Base-by-base conservation (phyloP, 2,888 invertebrate genomes). In the Hypsopygia costalis region DNA sequence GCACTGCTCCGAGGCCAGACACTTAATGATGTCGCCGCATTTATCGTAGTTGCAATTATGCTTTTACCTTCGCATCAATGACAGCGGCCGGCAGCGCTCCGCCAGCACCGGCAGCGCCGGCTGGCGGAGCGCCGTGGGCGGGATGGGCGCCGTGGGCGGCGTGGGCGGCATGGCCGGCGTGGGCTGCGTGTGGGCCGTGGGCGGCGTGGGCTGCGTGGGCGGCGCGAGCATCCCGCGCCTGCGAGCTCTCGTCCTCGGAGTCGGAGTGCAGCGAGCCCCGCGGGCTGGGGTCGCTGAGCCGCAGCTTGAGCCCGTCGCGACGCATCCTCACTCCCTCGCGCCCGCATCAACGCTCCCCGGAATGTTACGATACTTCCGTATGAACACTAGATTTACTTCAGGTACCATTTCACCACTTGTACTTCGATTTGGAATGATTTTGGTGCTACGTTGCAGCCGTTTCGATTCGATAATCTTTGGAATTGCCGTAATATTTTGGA, bases 281-380 rank as follows among this genome's bases (percentile, higher is more conserved):
- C 0, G 82, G 78, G 45, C 67, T 80, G 0, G 88, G 87, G 49
- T 89, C 89, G 50, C 85, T 89, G 20, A 90, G 77, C 51, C 88
- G 70, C 49, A 90, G 59, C 49, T 82, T 83, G 29, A 89, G 69
- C 47, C 80, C 80, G 54, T 89, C 90, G 25, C 89, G 81, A 45
- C 86, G 78, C 82, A 86, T 86, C 55, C 60, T 73, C 47, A 30
- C 39, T 4, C 3, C 12, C 7, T 32, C 22, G 6, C 43, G 7
- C 21, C 11, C 20, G 12, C 35, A 6, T 10, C 25, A 35, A 20
- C 28, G 4, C 3, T 25, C 25, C 8, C 25, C 6, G 41, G 41
- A 41, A 41, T 41, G 41, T 41, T 36, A 25, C 5, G 5, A 25
- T 2, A 7, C 25, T 25, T 16, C 16, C 3, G 16, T 4, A n/a